Conservation (phyloP, 2,113 vertebrate species). For the Sterrhoptilus dennistouni region DNA sequence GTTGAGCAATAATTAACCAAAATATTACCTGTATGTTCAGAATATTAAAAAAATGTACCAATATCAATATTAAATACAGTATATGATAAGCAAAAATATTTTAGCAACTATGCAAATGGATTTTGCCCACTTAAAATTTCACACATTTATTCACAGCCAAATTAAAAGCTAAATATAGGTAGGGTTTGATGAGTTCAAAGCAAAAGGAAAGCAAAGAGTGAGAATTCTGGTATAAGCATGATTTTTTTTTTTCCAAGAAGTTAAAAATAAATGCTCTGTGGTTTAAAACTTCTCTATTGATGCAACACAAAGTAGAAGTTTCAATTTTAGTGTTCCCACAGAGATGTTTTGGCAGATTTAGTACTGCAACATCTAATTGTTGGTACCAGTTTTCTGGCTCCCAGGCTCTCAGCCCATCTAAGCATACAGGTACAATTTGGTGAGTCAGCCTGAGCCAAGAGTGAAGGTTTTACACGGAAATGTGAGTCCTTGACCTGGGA, state of each 20-base stretch:
- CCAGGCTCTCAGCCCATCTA: neutral
- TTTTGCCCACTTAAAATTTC: neutral
- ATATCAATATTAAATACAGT: neutral
- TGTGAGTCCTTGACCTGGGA: neutral
- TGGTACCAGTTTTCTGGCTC: neutral
- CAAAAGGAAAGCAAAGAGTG: neutral
- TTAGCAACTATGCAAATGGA: neutral
- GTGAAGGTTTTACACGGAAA: neutral
- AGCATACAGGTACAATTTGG: neutral
- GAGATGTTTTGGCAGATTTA: neutral
- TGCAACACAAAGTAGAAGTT: neutral
- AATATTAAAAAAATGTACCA: neutral
- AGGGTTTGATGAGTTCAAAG: neutral
- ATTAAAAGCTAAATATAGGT: neutral
- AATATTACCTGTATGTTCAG: neutral
- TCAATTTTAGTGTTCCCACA: neutral
- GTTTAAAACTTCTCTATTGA: neutral
- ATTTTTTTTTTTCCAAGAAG: neutral
- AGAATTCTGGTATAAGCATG: neutral
- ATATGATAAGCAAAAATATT: neutral
- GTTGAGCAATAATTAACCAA: neutral
- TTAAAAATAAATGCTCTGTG: neutral
- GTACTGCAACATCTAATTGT: neutral
- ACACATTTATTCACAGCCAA: neutral
- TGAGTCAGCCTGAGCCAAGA: neutral